Evolutionary conservation across 2,888 invertebrate species (phyloP).

Genomic region (Panopea generosa): DNA sequence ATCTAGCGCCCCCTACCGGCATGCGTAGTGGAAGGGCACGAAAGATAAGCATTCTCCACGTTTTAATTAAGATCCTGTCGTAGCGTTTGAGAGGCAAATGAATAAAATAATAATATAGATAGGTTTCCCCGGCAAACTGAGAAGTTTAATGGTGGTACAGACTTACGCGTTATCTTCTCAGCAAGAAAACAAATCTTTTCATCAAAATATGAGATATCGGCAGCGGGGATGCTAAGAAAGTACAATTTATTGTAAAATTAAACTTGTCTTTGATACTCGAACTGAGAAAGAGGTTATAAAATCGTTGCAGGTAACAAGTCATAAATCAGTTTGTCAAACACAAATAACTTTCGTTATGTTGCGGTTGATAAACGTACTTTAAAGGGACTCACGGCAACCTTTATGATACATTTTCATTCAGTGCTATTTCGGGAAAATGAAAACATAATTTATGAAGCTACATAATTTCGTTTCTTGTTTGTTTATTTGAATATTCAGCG

Average conservation of each 20-base stretch:
- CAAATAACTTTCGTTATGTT: too few species aligned
- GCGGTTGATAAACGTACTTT: too few species aligned
- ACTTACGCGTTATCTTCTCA: constrained; percentile 38
- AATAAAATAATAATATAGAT: constrained; percentile 52
- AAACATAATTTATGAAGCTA: too few species aligned
- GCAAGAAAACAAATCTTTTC: constrained; percentile 41
- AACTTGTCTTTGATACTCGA: constrained; percentile 26
- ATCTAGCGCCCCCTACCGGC: constrained; percentile 42
- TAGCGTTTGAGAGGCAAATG: constrained; percentile 40
- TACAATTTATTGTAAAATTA: constrained; percentile 30
- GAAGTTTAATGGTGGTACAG: constrained; percentile 33
- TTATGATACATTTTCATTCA: too few species aligned
- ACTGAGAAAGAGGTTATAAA: constrained; percentile 29
- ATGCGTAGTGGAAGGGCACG: constrained; percentile 28
- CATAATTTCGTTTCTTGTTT: too few species aligned
- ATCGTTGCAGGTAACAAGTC: constrained; percentile 31
- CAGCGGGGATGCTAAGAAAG: constrained; percentile 18
- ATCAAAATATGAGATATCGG: constrained; percentile 34
- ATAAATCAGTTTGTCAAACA: constrained; percentile 43
- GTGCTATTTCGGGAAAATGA: too few species aligned
- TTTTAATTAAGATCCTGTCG: constrained; percentile 50
- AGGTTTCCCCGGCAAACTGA: constrained; percentile 29
- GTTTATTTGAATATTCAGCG: too few species aligned
- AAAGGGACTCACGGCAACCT: too few species aligned
- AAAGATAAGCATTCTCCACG: constrained; percentile 36